Percentiles rank a stretch among this genome's conserved stretches.
Conservation (phyloP, 2,888 invertebrate species). For the Hirtodrosophila histrioides region DNA sequence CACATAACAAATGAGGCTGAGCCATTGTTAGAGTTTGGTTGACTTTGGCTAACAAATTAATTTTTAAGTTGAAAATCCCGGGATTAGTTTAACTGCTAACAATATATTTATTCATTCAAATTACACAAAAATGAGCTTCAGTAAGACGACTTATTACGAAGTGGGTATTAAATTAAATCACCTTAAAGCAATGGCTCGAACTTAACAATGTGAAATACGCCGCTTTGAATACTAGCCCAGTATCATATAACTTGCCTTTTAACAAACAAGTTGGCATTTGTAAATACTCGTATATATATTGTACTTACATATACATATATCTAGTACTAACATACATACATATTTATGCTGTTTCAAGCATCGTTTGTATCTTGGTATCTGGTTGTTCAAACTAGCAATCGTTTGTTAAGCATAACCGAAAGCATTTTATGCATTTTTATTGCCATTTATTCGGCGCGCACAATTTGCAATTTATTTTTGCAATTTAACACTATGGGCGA, state of each 20-base stretch:
- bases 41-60: slow-evolving; percentile 15
- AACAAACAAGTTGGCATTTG: slow-evolving; percentile 2
- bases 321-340: background rate
- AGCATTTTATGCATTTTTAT: slow-evolving; percentile 78
- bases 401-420: slow-evolving; percentile 65
- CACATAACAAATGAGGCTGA: slow-evolving; percentile 25
- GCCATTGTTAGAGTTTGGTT: slow-evolving; percentile 29
- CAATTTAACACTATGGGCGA: slow-evolving; percentile 74
- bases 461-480: slow-evolving; percentile 79
- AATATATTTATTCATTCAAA: background rate
- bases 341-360: slow-evolving; percentile 6
- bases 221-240: no score
- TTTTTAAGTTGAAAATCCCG: background rate
- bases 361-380: slow-evolving; percentile 42
- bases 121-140: no score
- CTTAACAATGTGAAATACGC: no score
- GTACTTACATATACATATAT: no score
- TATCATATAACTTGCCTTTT: no score
- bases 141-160: no score
- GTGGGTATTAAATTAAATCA: no score
- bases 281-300: no score
- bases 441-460: slow-evolving; percentile 72
- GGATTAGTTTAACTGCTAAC: slow-evolving; percentile 7
- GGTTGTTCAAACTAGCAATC: slow-evolving; percentile 61
- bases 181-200: no score